phyloP scores from a whole-genome alignment of 2,113 vertebrate genomes.

The Chaenogobius annularis region DNA sequence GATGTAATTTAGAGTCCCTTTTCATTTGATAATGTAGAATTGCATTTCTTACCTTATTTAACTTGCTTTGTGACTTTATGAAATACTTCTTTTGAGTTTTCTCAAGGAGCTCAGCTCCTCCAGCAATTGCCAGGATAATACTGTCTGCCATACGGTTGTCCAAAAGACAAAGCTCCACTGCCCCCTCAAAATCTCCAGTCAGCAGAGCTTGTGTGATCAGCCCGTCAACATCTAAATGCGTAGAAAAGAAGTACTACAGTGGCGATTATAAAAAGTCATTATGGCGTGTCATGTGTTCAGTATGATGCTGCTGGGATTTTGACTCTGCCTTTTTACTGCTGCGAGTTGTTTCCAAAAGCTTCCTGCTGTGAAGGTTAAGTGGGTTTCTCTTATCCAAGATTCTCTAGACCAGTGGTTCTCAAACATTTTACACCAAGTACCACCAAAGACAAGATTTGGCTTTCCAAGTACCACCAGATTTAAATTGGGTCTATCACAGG shows the following conservation, averaged over 20 bases:
- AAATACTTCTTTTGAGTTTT: conserved; percentile 94
- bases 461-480: too few relatives aligned
- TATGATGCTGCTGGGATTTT: background rate
- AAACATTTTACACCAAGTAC: too few relatives aligned
- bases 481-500: too few relatives aligned
- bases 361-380: too few relatives aligned
- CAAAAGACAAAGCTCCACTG: conserved; percentile 92
- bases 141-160: conserved; percentile 96
- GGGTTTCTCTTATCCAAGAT: too few relatives aligned
- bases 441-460: too few relatives aligned
- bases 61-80: conserved; percentile 86
- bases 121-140: conserved; percentile 93
- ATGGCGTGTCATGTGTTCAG: too few relatives aligned
- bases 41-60: conserved; percentile 83
- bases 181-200: conserved; percentile 89
- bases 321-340: too few relatives aligned
- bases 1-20: background rate
- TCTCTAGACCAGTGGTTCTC: too few relatives aligned
- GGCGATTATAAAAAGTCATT: too few relatives aligned
- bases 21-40: background rate
- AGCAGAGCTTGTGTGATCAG: conserved; percentile 94
- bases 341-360: too few relatives aligned
- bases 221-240: conserved; percentile 86
- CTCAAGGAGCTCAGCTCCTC: conserved; percentile 87
- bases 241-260: background rate